Percentiles rank a stretch among this genome's conserved stretches.
Evolutionary conservation across 2,888 invertebrate genomes (phyloP).

Genomic region (Platycnemis pennipes): DNA sequence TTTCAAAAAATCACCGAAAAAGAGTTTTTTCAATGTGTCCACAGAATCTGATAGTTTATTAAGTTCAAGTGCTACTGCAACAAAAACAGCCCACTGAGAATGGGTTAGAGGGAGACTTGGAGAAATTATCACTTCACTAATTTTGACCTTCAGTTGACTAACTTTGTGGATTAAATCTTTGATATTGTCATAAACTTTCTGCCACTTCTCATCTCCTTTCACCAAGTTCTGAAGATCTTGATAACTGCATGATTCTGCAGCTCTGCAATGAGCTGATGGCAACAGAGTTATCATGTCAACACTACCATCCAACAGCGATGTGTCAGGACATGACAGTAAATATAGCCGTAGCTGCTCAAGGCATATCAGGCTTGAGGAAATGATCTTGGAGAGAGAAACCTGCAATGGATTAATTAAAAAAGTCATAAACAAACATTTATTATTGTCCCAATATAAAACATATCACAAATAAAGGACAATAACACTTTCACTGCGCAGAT

Average conservation of each 20-base stretch:
- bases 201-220: conserved; percentile 70
- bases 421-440: not conserved
- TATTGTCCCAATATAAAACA: not conserved
- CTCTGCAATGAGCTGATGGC: not conserved
- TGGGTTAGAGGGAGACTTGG: not conserved
- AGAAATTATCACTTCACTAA: conserved; percentile 41
- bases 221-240: conserved; percentile 6
- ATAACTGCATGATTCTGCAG: not conserved
- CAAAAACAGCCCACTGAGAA: conserved; percentile 17
- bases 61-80: conserved; percentile 42
- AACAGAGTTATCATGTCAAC: not conserved
- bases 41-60: not conserved
- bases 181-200: conserved; percentile 57
- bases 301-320: conserved; percentile 4
- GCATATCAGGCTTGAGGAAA: conserved; percentile 72
- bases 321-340: conserved; percentile 75
- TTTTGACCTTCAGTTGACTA: conserved; percentile 55
- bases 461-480: not conserved
- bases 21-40: not conserved
- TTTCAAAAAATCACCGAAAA: not conserved
- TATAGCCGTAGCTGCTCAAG: conserved; percentile 75
- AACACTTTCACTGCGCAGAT: not conserved
- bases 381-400: not conserved
- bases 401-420: not conserved
- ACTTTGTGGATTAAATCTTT: conserved; percentile 25